Base-by-base conservation (phyloP, 2,113 vertebrate genomes). In the Pelusios castaneus region DNA sequence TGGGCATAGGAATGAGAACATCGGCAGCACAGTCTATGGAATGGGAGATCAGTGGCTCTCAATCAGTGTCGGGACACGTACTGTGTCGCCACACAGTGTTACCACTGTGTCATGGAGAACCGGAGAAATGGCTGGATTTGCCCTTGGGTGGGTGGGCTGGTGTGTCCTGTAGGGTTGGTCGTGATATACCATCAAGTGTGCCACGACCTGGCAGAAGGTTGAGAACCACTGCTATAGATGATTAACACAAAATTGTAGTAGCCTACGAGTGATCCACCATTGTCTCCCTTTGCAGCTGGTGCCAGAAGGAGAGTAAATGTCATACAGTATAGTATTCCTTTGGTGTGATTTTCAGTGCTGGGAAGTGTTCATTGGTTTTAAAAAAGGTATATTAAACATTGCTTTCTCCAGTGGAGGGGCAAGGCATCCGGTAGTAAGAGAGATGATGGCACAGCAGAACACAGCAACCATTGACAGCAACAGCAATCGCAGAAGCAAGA, bases 391-490 rank as follows among this genome's bases (percentile, higher is more conserved):
- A 45, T 27, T 81, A 70, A 87, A 52, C 12, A 29, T 25, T 52
- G 22, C 88, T 94, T 80, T 11, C 55, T 55, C 52, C 80, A 31
- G 7, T 85, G 47, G 51, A 89, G 70, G 29, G 22, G 6, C 55
- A 91, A 29, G 82, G 82, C 49, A 9, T 55, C 0, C 3, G 70
- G 76, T 22, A 82, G 55, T 21, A 56, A 88, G 47, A 84, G 2
- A 0, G 0, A 34, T 41, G 41, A 22, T 78, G 54, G 70, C 88
- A 79, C n/a, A 70, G 25, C n/a, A 51, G 76, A 7, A 1, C 0
- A 51, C 80, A 7, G 1, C 0, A 1, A 8, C 16, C 29, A 38
- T n/a, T 43, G 82, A 17, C 19, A 63, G 70, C 43, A 80, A 17
- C 51, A 52, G 51, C 51, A 52, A 52, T 52, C 4, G 70, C 70